Percentiles rank a stretch among this genome's conserved stretches.
phyloP scores from a whole-genome alignment of 2,113 vertebrate genomes.

The Thomomys bottae region DNA sequence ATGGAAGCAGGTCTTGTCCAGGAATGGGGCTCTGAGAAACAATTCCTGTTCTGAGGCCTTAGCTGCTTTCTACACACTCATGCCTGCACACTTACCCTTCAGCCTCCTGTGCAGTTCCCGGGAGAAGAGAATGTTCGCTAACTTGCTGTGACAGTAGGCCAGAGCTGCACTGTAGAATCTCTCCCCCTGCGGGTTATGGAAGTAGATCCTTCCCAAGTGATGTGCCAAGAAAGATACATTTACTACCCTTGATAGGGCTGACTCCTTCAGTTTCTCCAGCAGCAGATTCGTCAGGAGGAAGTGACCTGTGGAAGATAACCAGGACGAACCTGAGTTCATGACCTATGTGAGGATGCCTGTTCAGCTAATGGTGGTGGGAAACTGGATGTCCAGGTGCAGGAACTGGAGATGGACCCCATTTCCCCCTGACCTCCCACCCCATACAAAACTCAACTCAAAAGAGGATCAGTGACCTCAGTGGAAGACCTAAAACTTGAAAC shows the following conservation, averaged over 20 bases:
- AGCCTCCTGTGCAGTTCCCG: constrained; percentile 91
- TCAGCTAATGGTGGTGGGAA: background rate
- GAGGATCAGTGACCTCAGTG: too few relatives aligned
- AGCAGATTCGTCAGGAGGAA: constrained; percentile 94
- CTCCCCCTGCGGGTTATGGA: constrained; percentile 94
- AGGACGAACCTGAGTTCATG: background rate
- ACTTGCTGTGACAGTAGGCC: constrained; percentile 97
- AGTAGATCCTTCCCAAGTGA: constrained; percentile 92
- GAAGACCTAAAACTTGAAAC: too few relatives aligned
- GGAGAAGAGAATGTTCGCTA: constrained; percentile 95
- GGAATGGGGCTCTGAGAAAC: constrained; percentile 88
- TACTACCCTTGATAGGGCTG: constrained; percentile 90
- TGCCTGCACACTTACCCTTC: constrained; percentile 85
- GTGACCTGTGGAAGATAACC: constrained; percentile 81
- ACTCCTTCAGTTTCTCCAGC: constrained; percentile 91
- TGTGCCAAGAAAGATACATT: constrained; percentile 94
- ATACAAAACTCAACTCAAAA: too few relatives aligned
- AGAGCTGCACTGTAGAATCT: constrained; percentile 91
- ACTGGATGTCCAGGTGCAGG: background rate
- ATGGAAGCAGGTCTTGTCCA: constrained; percentile 89
- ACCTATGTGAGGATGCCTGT: background rate
- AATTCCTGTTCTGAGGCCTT: constrained; percentile 71
- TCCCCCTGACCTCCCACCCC: too few relatives aligned
- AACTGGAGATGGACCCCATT: too few relatives aligned
- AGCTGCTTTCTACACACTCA: background rate